Conservation (phyloP, 2,113 vertebrate species). For the Sarotherodon lohbergeri region DNA sequence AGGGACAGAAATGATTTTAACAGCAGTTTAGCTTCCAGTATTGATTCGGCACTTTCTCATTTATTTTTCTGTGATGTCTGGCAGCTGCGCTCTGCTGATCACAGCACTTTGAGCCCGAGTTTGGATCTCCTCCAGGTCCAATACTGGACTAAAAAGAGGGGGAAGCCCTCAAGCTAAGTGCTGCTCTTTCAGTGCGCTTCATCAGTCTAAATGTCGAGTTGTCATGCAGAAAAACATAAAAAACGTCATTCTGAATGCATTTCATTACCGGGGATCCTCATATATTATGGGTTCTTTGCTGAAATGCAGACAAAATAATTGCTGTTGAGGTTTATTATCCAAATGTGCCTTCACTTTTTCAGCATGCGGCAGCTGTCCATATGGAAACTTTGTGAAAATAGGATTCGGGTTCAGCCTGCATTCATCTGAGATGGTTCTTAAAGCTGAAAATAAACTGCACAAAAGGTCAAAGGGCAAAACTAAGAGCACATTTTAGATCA, state of each 20-base stretch:
- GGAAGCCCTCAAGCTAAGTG: not conserved
- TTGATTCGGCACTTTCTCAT: not conserved
- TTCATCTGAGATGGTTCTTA: not conserved
- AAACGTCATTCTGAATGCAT: not conserved
- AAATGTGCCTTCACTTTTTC: not conserved
- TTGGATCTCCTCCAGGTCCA: conserved; percentile 13
- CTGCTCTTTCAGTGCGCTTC: not conserved
- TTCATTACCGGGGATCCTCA: not conserved
- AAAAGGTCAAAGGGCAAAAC: not conserved
- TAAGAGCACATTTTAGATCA: not conserved
- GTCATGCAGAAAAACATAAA: not conserved
- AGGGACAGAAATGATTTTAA: not conserved
- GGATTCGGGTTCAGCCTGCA: not conserved
- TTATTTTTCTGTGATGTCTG: conserved; percentile 13
- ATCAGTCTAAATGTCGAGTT: not conserved
- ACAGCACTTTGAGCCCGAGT: not conserved
- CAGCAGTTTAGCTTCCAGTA: not conserved
- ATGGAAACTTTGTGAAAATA: not conserved
- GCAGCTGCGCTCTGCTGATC: conserved; percentile 12
- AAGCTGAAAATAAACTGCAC: not conserved
- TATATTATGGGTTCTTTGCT: not conserved
- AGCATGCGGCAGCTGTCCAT: not conserved
- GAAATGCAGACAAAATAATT: not conserved
- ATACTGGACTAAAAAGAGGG: not conserved
- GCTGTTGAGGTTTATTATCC: not conserved